Base-by-base conservation (phyloP, 2,797 vertebrate species). In the Acipenser oxyrinchus region DNA sequence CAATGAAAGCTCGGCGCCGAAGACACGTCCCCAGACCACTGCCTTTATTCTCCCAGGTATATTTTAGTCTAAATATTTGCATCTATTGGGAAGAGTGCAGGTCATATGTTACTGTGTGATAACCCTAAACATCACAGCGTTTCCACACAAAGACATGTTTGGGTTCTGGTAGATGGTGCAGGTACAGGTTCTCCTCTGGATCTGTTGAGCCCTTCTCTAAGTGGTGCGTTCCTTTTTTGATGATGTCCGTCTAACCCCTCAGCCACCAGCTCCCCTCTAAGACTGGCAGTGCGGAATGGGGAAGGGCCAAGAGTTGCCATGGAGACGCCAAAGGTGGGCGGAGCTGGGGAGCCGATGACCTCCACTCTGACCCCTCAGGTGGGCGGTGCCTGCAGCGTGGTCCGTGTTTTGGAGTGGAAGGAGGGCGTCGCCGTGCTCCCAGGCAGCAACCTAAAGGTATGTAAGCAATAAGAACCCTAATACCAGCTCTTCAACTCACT, bases 351-450 rank as follows among this genome's bases (percentile, higher is more conserved):
- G 64, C 83, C 89, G 1, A 79, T 86, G 71, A 80, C 89, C 2
- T 84, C 93, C 53, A 81, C 92, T 5, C 82, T 94, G 72, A 85
- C 93, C 53, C 90, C 94, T 37, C 94, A 94, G 80, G 83, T 95
- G 72, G 93, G 91, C 0, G 89, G 93, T 0, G 84, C 90, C 73
- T 88, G 90, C 84, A 91, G 90, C 84, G 92, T 95, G 0, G 90
- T 95, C 69, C 90, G 92, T 6, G 91, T 97, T 65, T 84, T 97
- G 51, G 95, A 95, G 78, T 96, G 94, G 95, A 96, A 95, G 15
- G 93, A 97, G 66, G 91, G 94, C n/a, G 87, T 93, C 77, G 88
- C 91, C 57, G 90, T 95, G 73, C 82, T 95, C 58, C 90, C 95
- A 63, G 93, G 90, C 77, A 92, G 92, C 74, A 92, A 93, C 82